Percentiles rank a stretch among this genome's conserved stretches.
phyloP scores from a whole-genome alignment of 2,888 invertebrate species.

The Marronus borbonicus region DNA sequence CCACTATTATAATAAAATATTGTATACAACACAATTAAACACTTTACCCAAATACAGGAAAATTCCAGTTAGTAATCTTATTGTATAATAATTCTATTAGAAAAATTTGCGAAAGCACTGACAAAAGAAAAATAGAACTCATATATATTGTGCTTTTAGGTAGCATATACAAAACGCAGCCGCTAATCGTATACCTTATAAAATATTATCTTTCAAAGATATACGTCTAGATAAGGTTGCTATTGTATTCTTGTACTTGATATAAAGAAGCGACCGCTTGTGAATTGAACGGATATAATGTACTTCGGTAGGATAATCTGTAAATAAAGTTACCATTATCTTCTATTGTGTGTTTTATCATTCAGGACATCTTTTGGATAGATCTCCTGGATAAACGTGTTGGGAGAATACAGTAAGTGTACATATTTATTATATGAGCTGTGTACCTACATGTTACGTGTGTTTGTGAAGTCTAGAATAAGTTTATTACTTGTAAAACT shows the following conservation, averaged over 20 bases:
- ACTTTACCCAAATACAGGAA: too few species aligned
- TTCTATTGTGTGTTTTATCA: slow-evolving; percentile 36
- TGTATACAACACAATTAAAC: too few species aligned
- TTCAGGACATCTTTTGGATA: slow-evolving; percentile 32
- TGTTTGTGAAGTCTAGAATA: background rate
- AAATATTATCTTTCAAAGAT: slow-evolving; percentile 44
- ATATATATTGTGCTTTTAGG: background rate
- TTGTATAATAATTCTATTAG: too few species aligned
- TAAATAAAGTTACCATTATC: slow-evolving; percentile 42
- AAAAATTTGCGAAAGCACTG: too few species aligned
- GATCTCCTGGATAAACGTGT: background rate
- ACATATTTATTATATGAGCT: too few species aligned
- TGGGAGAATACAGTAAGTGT: background rate
- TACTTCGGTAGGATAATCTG: slow-evolving; percentile 37
- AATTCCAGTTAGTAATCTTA: too few species aligned
- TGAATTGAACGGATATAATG: slow-evolving; percentile 37
- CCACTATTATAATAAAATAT: too few species aligned
- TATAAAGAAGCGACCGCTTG: slow-evolving; percentile 27
- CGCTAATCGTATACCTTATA: background rate
- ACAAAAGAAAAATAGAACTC: background rate
- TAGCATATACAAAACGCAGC: background rate
- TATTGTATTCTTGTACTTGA: slow-evolving; percentile 30
- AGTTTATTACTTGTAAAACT: background rate
- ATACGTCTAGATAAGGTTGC: slow-evolving; percentile 27
- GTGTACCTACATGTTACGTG: background rate